Evolutionary conservation across 2,888 invertebrate species (phyloP).

Genomic region (Bugulina stolonifera): DNA sequence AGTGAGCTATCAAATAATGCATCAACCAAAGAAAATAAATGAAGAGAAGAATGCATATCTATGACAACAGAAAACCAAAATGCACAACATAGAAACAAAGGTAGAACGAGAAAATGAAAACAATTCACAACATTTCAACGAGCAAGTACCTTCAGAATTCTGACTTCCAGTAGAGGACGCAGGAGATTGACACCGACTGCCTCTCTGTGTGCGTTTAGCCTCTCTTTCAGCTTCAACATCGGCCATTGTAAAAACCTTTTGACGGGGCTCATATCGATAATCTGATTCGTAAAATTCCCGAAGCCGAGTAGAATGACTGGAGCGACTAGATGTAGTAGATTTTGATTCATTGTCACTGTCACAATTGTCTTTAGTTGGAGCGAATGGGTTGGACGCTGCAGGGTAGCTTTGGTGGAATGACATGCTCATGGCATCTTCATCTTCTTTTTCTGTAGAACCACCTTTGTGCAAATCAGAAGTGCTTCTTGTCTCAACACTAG

Average conservation of each 20-base stretch:
- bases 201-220: slow-evolving; percentile 6
- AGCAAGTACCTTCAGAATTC: slow-evolving; percentile 8
- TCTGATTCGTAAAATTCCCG: slow-evolving; percentile 9
- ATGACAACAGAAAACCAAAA: background rate
- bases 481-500: background rate
- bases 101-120: background rate
- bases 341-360: slow-evolving; percentile 8
- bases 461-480: background rate
- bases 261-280: slow-evolving; percentile 26
- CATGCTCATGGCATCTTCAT: slow-evolving; percentile 5
- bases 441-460: background rate
- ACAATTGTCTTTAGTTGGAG: background rate
- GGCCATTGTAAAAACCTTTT: slow-evolving; percentile 26
- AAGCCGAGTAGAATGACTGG: slow-evolving; percentile 13
- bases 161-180: slow-evolving; percentile 17
- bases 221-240: slow-evolving; percentile 26
- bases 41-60: too few species aligned
- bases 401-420: slow-evolving; percentile 26
- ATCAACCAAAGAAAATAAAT: too few species aligned
- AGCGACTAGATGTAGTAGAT: background rate
- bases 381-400: slow-evolving; percentile 3
- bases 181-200: slow-evolving; percentile 4
- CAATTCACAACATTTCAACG: background rate
- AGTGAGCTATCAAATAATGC: too few species aligned
- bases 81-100: background rate